Base-by-base conservation (phyloP, 2,888 invertebrate species). In the Agrotis clavis region DNA sequence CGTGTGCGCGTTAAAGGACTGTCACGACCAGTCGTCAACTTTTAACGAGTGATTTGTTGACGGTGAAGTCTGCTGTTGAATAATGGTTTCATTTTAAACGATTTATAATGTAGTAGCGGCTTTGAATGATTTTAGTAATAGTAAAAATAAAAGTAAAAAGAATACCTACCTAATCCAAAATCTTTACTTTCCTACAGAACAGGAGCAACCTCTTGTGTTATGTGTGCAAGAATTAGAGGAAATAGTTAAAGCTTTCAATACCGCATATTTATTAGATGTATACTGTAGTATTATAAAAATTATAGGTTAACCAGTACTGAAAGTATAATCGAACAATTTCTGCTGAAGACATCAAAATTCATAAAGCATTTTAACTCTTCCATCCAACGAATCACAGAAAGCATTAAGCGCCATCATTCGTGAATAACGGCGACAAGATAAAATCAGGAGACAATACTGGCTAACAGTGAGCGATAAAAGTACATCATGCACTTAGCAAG, bases 381-480 rank as follows among this genome's bases (percentile, higher is more conserved):
- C 45, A 56, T 14, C 13, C 14, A 65, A 71, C 47, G n/a, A 54
- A 67, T 76, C 53, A 60, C 60, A 72, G 50, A 76, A 48, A 48
- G 47, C 67, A 71, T 74, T 74, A 77, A 71, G 74, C 61, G 67
- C 56, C 68, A 67, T 51, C 61, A 66, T 63, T 85, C 68, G 54
- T 68, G 67, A 71, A 75, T 82, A 85, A 82, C 72, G 67, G 73
- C 68, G 62, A 73, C 51, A 57, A 71, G 86, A 86, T 84, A 84
- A 77, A 71, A 86, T 86, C 84, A 59, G 63, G 57, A 75, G 79
- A 82, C 82, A 86, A 79, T 83, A 66, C 84, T 69, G 56, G 56
- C 66, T 73, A 73, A 77, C 61, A 79, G 79, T 71, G 70, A 74
- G 61, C 76, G 75, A 77, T 76, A 73, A 78, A 79, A 78, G 65